Evolutionary conservation across 2,888 invertebrate species (phyloP), one percentile per base, ranked within the genome.

Genomic region (Urechis unicinctus): DNA sequence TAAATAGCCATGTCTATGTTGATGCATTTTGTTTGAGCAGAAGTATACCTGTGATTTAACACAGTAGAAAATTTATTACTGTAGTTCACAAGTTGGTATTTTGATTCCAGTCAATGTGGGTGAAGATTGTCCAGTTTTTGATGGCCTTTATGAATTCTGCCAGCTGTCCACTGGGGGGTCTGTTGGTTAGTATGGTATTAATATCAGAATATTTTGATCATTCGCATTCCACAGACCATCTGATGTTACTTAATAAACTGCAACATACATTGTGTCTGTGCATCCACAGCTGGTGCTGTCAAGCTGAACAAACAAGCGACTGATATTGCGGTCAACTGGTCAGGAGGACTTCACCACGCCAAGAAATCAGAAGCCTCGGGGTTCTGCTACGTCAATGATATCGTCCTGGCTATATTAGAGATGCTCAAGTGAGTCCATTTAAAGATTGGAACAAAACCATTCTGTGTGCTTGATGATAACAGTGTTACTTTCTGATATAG

Each of bases 261-360:
- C n/a, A n/a, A n/a, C n/a, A n/a, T n/a, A n/a, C n/a, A n/a, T n/a
- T n/a, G n/a, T n/a, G n/a, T n/a, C n/a, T n/a, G n/a, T n/a, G n/a
- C 17, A 9, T 36, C 36, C 36, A 13, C 36, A 50, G 96, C 97
- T 75, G 96, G 96, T 22, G 96, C 97, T 0, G 90, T 92, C 79
- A 93, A 96, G 75, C 78, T 98, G 0, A 98, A 97, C 74, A 91
- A 93, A 36, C 36, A 36, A 17, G 36, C 36, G 36, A 78, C 78
- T 78, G 97, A 98, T 79, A 95, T 98, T 62, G 97, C 97, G 13
- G 89, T 99, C 43, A 98, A 98, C 78, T 99, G 98, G 98, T 92
- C 95, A 0, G 97, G 98, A 6, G 98, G 98, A 0, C 80, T 98
- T 52, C 98, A 98, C 83, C 98, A 98, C 80, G 98, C 98, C 0